Conservation (phyloP, 1,140 invertebrate species). For the Eupristina koningsbergeri region DNA sequence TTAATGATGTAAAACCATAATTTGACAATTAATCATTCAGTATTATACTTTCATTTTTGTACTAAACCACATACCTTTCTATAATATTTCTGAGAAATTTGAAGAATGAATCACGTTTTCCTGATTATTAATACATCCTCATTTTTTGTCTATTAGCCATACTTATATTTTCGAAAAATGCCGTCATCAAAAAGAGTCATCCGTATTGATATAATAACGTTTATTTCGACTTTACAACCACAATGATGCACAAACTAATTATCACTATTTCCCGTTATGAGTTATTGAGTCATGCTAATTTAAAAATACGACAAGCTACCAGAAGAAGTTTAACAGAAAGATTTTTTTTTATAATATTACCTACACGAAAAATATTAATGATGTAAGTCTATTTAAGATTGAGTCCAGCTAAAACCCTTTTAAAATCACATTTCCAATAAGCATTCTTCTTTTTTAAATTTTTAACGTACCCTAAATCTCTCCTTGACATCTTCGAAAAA, state of each 20-base stretch:
- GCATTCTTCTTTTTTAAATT: slow-evolving; percentile 12
- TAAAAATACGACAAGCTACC: background rate
- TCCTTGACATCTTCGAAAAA: background rate
- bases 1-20: background rate
- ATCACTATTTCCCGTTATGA: background rate
- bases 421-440: background rate
- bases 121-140: background rate
- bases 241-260: background rate
- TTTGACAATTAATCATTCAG: background rate
- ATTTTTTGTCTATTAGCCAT: background rate
- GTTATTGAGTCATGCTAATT: background rate
- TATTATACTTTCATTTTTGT: background rate
- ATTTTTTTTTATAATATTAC: background rate
- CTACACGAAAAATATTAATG: background rate
- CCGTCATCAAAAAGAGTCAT: background rate
- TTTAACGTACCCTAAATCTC: background rate
- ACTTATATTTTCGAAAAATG: background rate
- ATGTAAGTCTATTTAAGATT: background rate
- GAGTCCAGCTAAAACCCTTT: background rate
- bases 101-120: background rate
- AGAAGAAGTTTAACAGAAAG: background rate
- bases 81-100: background rate
- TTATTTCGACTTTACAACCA: background rate
- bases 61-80: background rate
- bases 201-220: background rate